Evolutionary conservation across 92 coral and sea anemone species (phyloP), one percentile per base, ranked within the genome.

Genomic region (Siderastrea siderea): DNA sequence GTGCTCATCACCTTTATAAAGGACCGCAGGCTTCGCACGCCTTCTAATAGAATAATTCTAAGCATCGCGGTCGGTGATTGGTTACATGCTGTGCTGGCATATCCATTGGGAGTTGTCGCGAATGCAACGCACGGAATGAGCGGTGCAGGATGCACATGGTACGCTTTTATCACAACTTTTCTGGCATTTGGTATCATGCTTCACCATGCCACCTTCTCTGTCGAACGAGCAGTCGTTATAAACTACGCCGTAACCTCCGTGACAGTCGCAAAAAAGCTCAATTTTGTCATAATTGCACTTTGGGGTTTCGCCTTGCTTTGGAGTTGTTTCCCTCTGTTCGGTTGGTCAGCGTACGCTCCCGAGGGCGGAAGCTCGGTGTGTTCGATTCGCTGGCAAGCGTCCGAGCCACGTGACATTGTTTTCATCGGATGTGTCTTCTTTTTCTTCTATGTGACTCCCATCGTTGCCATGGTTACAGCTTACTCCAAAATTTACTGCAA

Each of bases 301-400:
- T 90, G 93, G 93, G 46, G 45, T 5, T 90, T 86, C 55, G 74
- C 93, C 45, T 49, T 86, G 7, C 75, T 85, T 17, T 90, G 93
- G 93, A 75, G 81, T 57, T 49, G 15, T 3, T 86, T 86, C 76
- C 93, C 93, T 47, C 64, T 90, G 76, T 38, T 86, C 44, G 93
- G 93, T 2, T 90, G 93, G 93, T 90, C 93, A 44, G 76, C 91
- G 15, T 90, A 90, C 60, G 90, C 75, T 46, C 78, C 79, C 17
- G 91, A 86, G 59, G 84, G 84, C 3, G 93, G 79, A 1, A 38
- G 55, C 49, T 15, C 26, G 58, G 73, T 76, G 15, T 90, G 93
- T 55, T 79, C 93, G 11, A 51, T 90, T 17, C 45, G n/a, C 11
- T 90, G 93, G 93, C 88, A 80, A 76, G 54, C 84, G 10, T 38